A percentile compares a stretch with the other conserved stretches of the same genome.
Conservation (phyloP, 2,113 vertebrate species). For the Indri indri region DNA sequence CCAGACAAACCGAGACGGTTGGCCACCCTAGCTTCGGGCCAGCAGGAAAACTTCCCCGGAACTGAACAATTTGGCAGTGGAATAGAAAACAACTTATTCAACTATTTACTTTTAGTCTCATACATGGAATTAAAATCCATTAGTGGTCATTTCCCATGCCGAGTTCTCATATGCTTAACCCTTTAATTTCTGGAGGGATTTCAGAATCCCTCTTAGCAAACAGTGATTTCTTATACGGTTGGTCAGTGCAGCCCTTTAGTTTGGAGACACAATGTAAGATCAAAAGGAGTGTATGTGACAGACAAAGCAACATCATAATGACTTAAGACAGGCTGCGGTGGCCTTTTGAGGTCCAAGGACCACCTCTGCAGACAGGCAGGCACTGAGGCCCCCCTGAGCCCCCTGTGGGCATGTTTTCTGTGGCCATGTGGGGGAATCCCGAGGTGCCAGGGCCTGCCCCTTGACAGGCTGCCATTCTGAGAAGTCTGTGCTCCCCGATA, state of each 20-base stretch:
- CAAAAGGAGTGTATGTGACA: not conserved
- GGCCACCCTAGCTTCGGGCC: not conserved
- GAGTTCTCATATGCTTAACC: not conserved
- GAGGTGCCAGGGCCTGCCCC: not conserved
- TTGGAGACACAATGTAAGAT: not conserved
- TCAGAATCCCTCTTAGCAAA: not conserved
- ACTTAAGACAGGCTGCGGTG: not conserved
- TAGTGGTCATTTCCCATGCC: not conserved
- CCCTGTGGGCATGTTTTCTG: not conserved
- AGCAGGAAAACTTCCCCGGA: not conserved
- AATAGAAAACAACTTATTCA: not conserved
- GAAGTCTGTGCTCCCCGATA: not conserved
- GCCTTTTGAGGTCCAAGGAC: not conserved
- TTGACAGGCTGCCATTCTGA: accelerated
- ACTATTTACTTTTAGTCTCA: not conserved
- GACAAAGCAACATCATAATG: not conserved
- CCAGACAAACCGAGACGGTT: not conserved
- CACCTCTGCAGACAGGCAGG: not conserved
- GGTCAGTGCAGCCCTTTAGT: not conserved
- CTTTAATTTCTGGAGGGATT: not conserved
- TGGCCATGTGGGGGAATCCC: not conserved
- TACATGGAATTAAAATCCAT: not conserved
- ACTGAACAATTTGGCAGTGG: not conserved
- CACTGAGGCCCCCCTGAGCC: not conserved
- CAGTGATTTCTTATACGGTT: not conserved